Evolutionary conservation across 2,888 invertebrate genomes (phyloP).

Genomic region (Galerucella pusilla): DNA sequence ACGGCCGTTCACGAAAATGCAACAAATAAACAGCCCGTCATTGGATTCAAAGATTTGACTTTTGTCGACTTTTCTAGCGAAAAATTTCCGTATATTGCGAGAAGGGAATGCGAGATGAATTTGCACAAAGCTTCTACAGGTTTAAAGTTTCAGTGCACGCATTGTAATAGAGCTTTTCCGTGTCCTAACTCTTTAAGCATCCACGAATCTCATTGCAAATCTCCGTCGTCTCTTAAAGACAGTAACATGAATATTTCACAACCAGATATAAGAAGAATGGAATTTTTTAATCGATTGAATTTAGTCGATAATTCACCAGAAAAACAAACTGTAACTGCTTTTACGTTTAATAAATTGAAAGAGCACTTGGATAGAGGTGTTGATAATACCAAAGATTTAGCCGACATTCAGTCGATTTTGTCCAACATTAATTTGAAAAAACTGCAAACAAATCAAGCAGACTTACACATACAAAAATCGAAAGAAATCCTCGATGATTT

Average conservation of each 20-base stretch:
- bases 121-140: conserved; percentile 70
- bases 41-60: conserved; percentile 77
- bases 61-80: conserved; percentile 84
- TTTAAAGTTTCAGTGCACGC: conserved; percentile 76
- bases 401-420: conserved; percentile 87
- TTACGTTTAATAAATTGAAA: conserved; percentile 51
- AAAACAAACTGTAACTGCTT: conserved; percentile 44
- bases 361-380: conserved; percentile 56
- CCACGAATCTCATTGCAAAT: conserved; percentile 71
- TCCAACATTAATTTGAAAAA: conserved; percentile 80
- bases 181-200: conserved; percentile 75
- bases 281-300: conserved; percentile 85
- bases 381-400: conserved; percentile 79
- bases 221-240: conserved; percentile 49
- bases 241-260: conserved; percentile 64
- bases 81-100: conserved; percentile 83
- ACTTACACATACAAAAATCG: conserved; percentile 34
- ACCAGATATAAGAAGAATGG: conserved; percentile 75
- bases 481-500: conserved; percentile 45
- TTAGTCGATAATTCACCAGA: conserved; percentile 76
- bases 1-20: conserved; percentile 70
- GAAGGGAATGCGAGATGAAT: conserved; percentile 77
- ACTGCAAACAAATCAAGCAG: conserved; percentile 65
- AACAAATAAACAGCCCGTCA: conserved; percentile 65
- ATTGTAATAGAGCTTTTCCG: conserved; percentile 78